Base-by-base conservation (phyloP, 2,888 invertebrate species). In the Drosophila barbarae region DNA sequence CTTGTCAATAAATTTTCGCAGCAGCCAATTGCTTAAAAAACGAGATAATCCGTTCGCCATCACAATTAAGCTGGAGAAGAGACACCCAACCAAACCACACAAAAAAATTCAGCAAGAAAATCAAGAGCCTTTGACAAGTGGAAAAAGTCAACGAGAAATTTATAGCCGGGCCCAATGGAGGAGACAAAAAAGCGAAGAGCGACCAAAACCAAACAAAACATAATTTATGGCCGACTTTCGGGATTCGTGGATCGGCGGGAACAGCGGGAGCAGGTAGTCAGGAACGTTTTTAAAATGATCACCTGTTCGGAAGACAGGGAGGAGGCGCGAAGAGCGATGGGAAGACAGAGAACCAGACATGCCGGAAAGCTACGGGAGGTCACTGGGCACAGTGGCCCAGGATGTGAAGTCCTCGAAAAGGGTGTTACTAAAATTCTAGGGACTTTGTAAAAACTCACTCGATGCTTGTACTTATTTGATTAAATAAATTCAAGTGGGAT, bases 1-100 rank as follows among this genome's bases (percentile, higher is more conserved):
- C 64, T 70, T 82, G 82, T 82, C 80, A 76, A 83, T 79, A 82
- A 79, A 83, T 83, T 77, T 65, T 71, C 57, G 49, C 69, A 67
- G 70, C 56, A 50, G 55, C 53, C 46, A 59, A 53, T 61, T 52
- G 52, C 58, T 66, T 34, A 36, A 36, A 52, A 46, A 69, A 64
- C 67, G 70, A 78, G 80, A 77, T 81, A 84, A 81, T 81, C 80
- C 78, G 58, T 64, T 57, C 21, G 32, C 58, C 38, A 34, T 28
- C 69, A 75, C 80, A 81, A 81, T 81, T 84, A 81, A 84, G 73
- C 77, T 55, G 78, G 47, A 58, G 47, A 15, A 30, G 36, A 46
- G 52, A 47, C 46, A 52, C 68, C 52, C 38, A 34, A 36, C 54
- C 53, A 41, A n/a, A 42, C 5, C 5, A 26, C 2, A 35, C 28